These are phyloP conservation scores for Atherinosoma microstoma DNA, from an alignment of 2,797 vertebrate genomes.

Conservation along the genomic window DNA sequence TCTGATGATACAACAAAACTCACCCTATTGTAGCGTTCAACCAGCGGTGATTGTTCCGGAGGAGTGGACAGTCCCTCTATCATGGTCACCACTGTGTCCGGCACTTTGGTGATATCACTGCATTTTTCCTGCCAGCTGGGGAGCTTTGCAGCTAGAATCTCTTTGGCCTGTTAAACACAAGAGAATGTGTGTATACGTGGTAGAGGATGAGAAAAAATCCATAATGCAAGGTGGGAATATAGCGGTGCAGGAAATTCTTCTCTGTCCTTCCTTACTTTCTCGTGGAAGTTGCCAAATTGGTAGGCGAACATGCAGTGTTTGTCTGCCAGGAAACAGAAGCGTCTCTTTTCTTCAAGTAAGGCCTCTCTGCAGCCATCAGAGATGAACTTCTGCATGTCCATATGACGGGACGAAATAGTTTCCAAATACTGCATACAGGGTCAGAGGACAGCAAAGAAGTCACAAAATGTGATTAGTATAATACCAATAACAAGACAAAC, in stretches of 20 bases:
- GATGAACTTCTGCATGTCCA: conserved; percentile 96
- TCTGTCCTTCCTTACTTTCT: conserved; percentile 81
- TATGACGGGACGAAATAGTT: conserved; percentile 91
- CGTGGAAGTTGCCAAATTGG: conserved; percentile 87
- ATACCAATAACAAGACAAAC: not conserved
- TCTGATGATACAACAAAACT: conserved; percentile 23
- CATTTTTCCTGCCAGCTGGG: conserved; percentile 94
- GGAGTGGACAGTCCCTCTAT: conserved; percentile 87
- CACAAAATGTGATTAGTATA: not conserved
- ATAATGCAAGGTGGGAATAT: not conserved
- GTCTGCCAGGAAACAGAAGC: conserved; percentile 97
- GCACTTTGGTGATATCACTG: conserved; percentile 90
- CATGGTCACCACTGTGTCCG: conserved; percentile 89
- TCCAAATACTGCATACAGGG: conserved; percentile 86
- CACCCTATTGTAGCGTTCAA: conserved; percentile 84
- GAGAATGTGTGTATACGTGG: not conserved
- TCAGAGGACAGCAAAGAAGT: conserved; percentile 12
- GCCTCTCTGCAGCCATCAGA: conserved; percentile 95
- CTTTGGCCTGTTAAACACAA: conserved; percentile 86
- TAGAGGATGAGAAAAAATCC: not conserved
- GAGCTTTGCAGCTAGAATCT: conserved; percentile 87
- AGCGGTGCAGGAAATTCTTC: not conserved
- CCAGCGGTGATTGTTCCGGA: conserved; percentile 85
- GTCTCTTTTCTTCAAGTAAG: conserved; percentile 94
- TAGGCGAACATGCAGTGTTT: conserved; percentile 94